Evolutionary conservation across 2,888 invertebrate species (phyloP).

Genomic region (Heliconius ethilla): DNA sequence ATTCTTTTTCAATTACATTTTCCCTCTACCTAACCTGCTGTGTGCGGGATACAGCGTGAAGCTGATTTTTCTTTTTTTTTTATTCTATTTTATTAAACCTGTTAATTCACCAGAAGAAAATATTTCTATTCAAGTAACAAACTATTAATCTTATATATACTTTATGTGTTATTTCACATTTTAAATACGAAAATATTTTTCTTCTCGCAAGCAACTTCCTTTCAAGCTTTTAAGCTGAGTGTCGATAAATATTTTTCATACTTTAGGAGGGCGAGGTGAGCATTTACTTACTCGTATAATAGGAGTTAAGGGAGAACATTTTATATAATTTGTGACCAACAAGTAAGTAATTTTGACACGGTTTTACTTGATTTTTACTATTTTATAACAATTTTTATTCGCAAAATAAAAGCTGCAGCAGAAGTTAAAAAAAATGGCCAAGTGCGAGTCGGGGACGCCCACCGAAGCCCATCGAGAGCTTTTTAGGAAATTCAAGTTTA

Average conservation of each 20-base stretch:
- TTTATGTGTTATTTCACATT: neutral
- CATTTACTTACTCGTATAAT: neutral
- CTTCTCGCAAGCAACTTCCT: neutral
- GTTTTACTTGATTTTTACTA: neutral
- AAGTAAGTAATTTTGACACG: neutral
- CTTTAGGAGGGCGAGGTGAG: neutral
- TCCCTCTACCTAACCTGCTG: no score
- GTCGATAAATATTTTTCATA: slow-evolving; percentile 22
- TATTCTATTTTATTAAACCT: no score
- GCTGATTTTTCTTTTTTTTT: no score
- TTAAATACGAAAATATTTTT: neutral
- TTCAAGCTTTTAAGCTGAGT: slow-evolving; percentile 15
- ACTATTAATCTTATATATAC: neutral
- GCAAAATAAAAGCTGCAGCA: no score
- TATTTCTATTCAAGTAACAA: neutral
- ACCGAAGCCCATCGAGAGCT: no score
- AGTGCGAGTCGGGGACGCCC: no score
- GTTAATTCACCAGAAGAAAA: no score
- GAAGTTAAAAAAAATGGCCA: no score
- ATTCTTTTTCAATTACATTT: no score
- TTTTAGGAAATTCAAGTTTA: no score
- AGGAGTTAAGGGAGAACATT: neutral
- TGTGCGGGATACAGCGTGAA: no score
- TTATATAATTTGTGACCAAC: neutral
- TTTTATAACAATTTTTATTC: no score